These are phyloP conservation scores for Agonum fuliginosum DNA, from an alignment of 2,888 invertebrate species.

Conservation along the genomic window DNA sequence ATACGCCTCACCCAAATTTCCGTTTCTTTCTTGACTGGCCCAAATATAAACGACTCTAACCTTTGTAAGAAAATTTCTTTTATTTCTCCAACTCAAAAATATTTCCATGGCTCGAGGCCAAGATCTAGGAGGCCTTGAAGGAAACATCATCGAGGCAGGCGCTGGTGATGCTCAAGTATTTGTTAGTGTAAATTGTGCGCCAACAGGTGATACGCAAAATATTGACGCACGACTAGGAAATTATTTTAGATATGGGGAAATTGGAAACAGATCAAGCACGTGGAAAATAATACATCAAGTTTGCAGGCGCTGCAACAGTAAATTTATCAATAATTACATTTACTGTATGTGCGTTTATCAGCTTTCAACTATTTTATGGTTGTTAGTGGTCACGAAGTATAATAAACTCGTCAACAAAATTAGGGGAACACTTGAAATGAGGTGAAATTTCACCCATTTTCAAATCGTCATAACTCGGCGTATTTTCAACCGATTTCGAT, in stretches of 20 bases:
- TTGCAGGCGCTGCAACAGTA: too few species aligned
- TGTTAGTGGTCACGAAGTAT: too few species aligned
- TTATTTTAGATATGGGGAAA: neutral
- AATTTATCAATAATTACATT: too few species aligned
- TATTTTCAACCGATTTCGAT: too few species aligned
- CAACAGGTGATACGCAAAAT: conserved; percentile 45
- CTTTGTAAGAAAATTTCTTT: conserved; percentile 26
- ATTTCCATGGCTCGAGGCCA: conserved; percentile 19
- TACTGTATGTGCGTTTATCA: too few species aligned
- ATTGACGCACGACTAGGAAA: conserved; percentile 14
- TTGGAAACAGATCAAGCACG: neutral
- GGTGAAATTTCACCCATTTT: too few species aligned
- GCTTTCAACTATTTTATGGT: too few species aligned
- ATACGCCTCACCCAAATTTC: neutral
- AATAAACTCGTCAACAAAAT: too few species aligned
- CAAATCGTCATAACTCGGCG: too few species aligned
- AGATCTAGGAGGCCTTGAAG: conserved; percentile 38
- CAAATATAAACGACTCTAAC: conserved; percentile 36
- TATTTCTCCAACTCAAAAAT: conserved; percentile 10
- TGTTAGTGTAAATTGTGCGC: conserved; percentile 24
- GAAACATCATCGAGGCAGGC: conserved; percentile 7
- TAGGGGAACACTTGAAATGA: too few species aligned
- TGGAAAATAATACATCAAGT: too few species aligned
- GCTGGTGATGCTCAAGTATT: conserved; percentile 19
- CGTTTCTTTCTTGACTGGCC: neutral